Conservation (phyloP, 2,888 invertebrate genomes). For the Zaprionus obscuricornis region DNA sequence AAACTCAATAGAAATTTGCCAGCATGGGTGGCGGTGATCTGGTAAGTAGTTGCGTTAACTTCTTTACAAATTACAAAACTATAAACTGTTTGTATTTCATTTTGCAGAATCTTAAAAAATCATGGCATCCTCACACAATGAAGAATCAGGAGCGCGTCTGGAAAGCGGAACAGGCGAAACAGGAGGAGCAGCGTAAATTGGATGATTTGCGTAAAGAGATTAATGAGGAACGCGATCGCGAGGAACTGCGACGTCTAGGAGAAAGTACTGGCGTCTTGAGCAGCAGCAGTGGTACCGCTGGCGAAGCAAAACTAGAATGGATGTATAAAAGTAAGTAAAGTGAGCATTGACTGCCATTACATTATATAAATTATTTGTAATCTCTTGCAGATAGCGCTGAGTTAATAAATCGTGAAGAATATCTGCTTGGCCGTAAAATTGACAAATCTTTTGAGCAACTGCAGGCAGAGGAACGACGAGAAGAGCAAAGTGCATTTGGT, state of each 20-base stretch:
- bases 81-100: not conserved
- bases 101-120: slow-evolving; percentile 89
- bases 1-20: not conserved
- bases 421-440: slow-evolving; percentile 89
- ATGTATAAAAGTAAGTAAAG: slow-evolving; percentile 89
- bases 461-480: slow-evolving; percentile 84
- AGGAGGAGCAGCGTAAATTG: slow-evolving; percentile 88
- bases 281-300: slow-evolving; percentile 80
- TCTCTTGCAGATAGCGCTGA: slow-evolving; percentile 72
- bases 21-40: slow-evolving; percentile 81
- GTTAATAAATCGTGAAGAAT: slow-evolving; percentile 90
- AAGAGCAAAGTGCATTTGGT: slow-evolving; percentile 73
- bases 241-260: slow-evolving; percentile 87
- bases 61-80: too few species aligned
- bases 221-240: slow-evolving; percentile 87
- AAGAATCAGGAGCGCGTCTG: slow-evolving; percentile 91
- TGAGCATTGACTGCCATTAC: not conserved
- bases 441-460: slow-evolving; percentile 91
- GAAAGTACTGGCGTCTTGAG: slow-evolving; percentile 84
- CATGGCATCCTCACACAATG: slow-evolving; percentile 91
- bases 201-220: slow-evolving; percentile 88
- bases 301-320: slow-evolving; percentile 89
- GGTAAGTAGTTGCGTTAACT: slow-evolving; percentile 50
- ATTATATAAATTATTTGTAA: not conserved
- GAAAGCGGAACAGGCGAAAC: slow-evolving; percentile 90